Evolutionary conservation across 2,113 vertebrate genomes (phyloP), one percentile per base, ranked within the genome.

Genomic region (Sterrhoptilus dennistouni): DNA sequence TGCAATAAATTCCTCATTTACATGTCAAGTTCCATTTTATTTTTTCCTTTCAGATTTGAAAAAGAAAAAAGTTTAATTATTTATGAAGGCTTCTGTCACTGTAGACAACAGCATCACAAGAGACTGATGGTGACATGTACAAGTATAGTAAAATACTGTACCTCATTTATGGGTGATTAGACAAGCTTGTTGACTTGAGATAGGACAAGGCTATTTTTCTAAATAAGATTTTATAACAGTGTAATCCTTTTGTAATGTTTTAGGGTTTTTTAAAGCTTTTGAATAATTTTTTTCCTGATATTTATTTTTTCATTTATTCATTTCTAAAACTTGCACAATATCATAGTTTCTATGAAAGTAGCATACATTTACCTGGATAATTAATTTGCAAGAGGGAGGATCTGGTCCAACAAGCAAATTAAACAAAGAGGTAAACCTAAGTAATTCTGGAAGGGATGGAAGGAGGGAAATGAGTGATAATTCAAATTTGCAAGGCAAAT

Each of bases 311-410:
- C 7, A 7, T 80, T 59, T 33, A 45, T 74, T 49, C 11, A 24
- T 77, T 80, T 75, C 33, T 70, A 79, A 44, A 83, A 83, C 11
- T 70, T 85, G 33, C 8, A 64, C 40, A 80, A 36, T 33, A 40
- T 69, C 23, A 23, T 29, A 60, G 3, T 12, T 90, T 18, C 17
- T 54, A 38, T 66, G 54, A 81, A 91, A 82, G 49, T 36, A 75
- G n/a, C 47, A 52, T 47, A 50, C 28, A 64, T 86, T 93, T 93
- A 90, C 42, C 64, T 77, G 50, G 65, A 61, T 94, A 91, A 90
- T 90, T 96, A 96, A 93, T 91, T 93, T 94, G 22, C 35, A 89
- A 83, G 77, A 78, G 52, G 85, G 93, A 95, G 82, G 93, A 92
- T 90, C 47, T 93, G 82, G 64, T 96, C 44, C 83, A 94, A 90